Evolutionary conservation across 2,888 invertebrate genomes (phyloP).

Genomic region (Corbicula japonica): DNA sequence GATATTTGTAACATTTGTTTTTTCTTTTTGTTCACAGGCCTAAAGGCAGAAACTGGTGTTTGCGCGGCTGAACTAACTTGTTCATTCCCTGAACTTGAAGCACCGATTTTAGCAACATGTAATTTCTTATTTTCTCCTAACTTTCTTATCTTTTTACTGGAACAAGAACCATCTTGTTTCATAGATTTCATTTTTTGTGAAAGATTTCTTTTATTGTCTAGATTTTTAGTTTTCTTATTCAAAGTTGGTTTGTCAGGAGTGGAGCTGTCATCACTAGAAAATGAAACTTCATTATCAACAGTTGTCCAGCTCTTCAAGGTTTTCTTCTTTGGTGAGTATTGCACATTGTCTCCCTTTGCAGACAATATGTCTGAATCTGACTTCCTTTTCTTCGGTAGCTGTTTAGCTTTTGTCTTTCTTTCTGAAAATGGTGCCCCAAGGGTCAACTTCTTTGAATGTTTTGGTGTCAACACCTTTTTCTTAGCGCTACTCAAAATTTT

Average conservation of each 20-base stretch:
- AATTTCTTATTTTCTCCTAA: no score
- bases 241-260: no score
- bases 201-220: no score
- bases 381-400: background rate
- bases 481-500: background rate
- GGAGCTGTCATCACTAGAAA: conserved; percentile 45
- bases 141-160: no score
- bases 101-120: no score
- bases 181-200: no score
- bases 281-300: conserved; percentile 40
- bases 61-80: no score
- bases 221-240: no score
- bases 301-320: conserved; percentile 25
- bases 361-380: no score
- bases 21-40: conserved; percentile 31
- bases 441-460: no score
- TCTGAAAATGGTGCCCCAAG: background rate
- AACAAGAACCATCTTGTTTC: no score
- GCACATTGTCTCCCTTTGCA: background rate
- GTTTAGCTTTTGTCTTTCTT: background rate
- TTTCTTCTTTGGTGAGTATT: conserved; percentile 8
- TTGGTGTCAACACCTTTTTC: background rate
- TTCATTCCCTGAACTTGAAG: no score
- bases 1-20: conserved; percentile 33
- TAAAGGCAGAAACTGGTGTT: conserved; percentile 30